Evolutionary conservation across 2,888 invertebrate species (phyloP).

Genomic region (Sminthurinus aureus): DNA sequence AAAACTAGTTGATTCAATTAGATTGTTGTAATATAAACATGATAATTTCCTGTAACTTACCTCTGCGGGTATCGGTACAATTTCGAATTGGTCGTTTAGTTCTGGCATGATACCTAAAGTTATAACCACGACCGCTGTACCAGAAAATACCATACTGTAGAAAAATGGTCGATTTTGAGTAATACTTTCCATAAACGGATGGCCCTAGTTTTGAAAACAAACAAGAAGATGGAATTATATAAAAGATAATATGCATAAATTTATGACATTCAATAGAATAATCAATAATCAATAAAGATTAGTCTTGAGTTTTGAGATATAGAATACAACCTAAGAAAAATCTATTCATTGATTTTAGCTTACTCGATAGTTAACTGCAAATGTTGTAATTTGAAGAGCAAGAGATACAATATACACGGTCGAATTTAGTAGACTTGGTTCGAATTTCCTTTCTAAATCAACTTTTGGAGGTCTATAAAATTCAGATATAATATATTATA

Average conservation of each 20-base stretch:
- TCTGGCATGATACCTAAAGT: conserved; percentile 87
- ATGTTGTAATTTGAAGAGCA: conserved; percentile 96
- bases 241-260: too few species aligned
- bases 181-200: conserved; percentile 98
- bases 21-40: too few species aligned
- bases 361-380: conserved; percentile 98
- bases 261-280: too few species aligned
- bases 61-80: conserved; percentile 90
- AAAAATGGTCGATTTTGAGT: conserved; percentile 89
- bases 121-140: conserved; percentile 80
- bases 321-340: too few species aligned
- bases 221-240: too few species aligned
- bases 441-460: conserved; percentile 84
- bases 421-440: conserved; percentile 94
- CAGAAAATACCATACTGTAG: conserved; percentile 87
- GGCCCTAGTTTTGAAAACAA: conserved; percentile 78
- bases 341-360: conserved; percentile 56
- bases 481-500: conserved; percentile 23
- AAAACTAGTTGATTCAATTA: too few species aligned
- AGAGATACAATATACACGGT: conserved; percentile 98
- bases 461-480: conserved; percentile 66
- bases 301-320: too few species aligned
- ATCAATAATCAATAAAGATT: too few species aligned
- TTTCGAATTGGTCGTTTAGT: conserved; percentile 88
- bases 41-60: too few species aligned